phyloP scores from a whole-genome alignment of 2,888 invertebrate species.

The Calameuta pallipes region DNA sequence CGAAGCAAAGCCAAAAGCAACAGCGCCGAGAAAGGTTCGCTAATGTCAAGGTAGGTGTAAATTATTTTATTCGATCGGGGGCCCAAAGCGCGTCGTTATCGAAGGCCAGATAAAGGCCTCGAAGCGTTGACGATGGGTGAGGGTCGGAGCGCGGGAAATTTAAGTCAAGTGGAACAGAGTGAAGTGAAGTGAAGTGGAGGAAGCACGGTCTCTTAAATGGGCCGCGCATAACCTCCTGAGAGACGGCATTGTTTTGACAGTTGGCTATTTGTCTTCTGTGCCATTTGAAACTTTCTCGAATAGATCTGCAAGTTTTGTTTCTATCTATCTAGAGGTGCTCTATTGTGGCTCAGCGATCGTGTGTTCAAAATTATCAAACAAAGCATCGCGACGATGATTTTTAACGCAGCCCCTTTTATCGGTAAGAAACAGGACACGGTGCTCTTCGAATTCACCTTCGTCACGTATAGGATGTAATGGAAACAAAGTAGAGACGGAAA shows the following conservation, averaged over 20 bases:
- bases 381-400: too few relatives aligned
- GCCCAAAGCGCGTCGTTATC: constrained; percentile 23
- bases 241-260: constrained; percentile 61
- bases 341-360: not conserved
- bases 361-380: not conserved
- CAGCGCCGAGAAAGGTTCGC: constrained; percentile 19
- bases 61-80: constrained; percentile 46
- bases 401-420: too few relatives aligned
- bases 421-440: too few relatives aligned
- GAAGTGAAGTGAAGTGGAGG: constrained; percentile 31
- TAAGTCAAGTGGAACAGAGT: constrained; percentile 7
- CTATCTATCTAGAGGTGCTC: not conserved
- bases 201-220: constrained; percentile 51
- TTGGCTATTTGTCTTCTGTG: constrained; percentile 35
- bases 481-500: too few relatives aligned
- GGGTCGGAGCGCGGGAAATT: not conserved
- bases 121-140: constrained; percentile 24
- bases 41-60: constrained; percentile 31
- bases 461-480: too few relatives aligned
- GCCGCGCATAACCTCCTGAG: constrained; percentile 55
- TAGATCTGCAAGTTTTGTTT: not conserved
- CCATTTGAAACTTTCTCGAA: constrained; percentile 31
- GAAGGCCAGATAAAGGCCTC: constrained; percentile 27
- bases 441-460: too few relatives aligned
- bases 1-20: not conserved